phyloP scores from a whole-genome alignment of 1,140 invertebrate species.

The Helicoverpa armigera region DNA sequence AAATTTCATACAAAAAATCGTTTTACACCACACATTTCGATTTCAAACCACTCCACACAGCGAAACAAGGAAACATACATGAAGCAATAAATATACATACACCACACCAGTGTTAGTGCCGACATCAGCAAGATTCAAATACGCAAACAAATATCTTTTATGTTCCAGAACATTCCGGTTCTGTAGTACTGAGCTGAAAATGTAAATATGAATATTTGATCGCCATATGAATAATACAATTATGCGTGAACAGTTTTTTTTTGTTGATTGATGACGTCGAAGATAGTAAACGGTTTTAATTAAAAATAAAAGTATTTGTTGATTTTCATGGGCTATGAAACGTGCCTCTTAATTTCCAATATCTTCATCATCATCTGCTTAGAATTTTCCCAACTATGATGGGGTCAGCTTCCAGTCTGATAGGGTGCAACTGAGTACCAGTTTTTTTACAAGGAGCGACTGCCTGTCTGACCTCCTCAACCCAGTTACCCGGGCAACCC shows the following conservation, averaged over 20 bases:
- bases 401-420: no score
- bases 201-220: slow-evolving; percentile 38
- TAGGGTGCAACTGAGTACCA: no score
- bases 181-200: slow-evolving; percentile 20
- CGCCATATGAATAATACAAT: slow-evolving; percentile 6
- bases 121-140: slow-evolving; percentile 12
- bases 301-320: no score
- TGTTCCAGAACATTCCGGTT: slow-evolving; percentile 16
- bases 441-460: no score
- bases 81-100: slow-evolving; percentile 18
- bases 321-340: no score
- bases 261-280: neutral
- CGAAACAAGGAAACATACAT: slow-evolving; percentile 10
- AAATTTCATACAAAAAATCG: neutral
- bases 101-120: neutral
- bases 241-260: neutral
- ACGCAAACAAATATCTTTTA: slow-evolving; percentile 37
- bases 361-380: no score
- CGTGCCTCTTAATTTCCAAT: no score
- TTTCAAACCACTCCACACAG: neutral
- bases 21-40: neutral
- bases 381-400: no score
- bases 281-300: no score
- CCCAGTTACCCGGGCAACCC: no score
- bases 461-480: no score